Evolutionary conservation across 2,113 vertebrate species (phyloP).

Genomic region (Myanophis thanlyinensis): DNA sequence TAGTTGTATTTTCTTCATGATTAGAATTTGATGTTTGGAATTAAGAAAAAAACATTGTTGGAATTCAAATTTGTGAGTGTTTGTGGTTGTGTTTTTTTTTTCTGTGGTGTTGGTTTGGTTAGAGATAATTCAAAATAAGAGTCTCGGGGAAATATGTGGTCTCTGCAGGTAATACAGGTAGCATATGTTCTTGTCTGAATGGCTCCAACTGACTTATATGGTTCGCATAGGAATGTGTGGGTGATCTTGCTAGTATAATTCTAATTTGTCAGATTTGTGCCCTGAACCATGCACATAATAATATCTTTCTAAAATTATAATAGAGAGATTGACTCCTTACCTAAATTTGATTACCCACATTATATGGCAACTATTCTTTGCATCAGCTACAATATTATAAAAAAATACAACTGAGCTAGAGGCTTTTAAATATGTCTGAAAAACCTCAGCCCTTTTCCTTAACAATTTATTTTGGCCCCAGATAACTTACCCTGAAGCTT

Average conservation of each 20-base stretch:
- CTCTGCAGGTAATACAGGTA: neutral
- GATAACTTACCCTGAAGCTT: neutral
- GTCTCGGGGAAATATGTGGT: neutral
- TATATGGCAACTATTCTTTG: neutral
- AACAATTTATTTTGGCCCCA: neutral
- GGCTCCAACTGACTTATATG: neutral
- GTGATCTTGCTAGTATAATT: neutral
- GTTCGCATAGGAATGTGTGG: neutral
- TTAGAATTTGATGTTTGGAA: neutral
- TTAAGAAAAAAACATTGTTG: neutral
- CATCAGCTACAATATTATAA: neutral
- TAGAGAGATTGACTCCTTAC: neutral
- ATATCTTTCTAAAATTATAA: neutral
- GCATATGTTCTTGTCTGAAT: neutral
- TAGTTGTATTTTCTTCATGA: neutral
- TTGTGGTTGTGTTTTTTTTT: neutral
- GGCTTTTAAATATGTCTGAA: neutral
- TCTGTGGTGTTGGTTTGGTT: neutral
- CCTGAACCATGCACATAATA: neutral
- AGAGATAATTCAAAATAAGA: neutral
- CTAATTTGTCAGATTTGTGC: neutral
- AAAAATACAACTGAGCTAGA: neutral
- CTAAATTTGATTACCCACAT: neutral
- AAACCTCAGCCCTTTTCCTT: neutral
- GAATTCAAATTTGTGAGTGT: neutral